Base-by-base conservation (phyloP, 2,888 invertebrate genomes). In the Nymphalis c-album region DNA sequence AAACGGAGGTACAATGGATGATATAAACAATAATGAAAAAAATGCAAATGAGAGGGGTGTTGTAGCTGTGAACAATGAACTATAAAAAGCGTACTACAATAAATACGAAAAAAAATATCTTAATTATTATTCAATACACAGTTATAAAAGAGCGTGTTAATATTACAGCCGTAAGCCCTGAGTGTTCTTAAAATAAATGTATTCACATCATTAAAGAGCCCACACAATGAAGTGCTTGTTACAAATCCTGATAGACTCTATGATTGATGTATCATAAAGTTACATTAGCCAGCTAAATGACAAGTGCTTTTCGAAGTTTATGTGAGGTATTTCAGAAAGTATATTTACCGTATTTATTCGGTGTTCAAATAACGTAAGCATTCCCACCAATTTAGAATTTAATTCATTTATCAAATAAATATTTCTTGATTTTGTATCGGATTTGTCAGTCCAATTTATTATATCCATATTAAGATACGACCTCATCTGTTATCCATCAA, bases 311-410 rank as follows among this genome's bases (percentile, higher is more conserved):
- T 35, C 26, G 7, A 57, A 57, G 1, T 57, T 3, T 57, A 18
- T 40, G 57, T 57, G 57, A 35, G 18, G 10, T 22, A 48, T n/a
- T 65, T 63, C 45, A 10, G 47, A 22, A 66, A 65, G 63, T 22
- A 69, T 69, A 69, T 48, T 69, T 69, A 69, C 69, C 69, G n/a
- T 66, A 60, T 18, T 50, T 60, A 60, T 31, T 17, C 18, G 57
- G 40, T 40, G 57, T 17, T 18, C 35, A 57, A 55, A 35, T 40
- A 35, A 18, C 2, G 18, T 57, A 57, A 35, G 18, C 40, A 40
- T n/a, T 40, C 3, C 18, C 10, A 7, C 13, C 35, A 57, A 57
- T 57, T 57, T n/a, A 57, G 2, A 40, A 10, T 7, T 35, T 18
- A n/a, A 10, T 18, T 57, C n/a, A 40, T 13, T 18, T 40, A 40